Conservation (phyloP, 2,113 vertebrate genomes). For the Hymenochirus boettgeri region DNA sequence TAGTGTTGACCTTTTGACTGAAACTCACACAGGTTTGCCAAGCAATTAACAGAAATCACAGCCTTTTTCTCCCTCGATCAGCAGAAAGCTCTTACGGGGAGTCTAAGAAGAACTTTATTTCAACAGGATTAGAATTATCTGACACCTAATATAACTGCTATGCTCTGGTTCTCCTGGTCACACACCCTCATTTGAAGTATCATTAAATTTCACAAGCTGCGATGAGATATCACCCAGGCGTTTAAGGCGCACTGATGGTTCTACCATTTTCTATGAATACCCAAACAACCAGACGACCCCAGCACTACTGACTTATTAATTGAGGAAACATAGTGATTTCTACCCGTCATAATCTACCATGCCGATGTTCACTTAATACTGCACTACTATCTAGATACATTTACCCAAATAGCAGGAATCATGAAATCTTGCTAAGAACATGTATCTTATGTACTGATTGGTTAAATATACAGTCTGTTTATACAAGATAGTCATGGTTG, state of each 20-base stretch:
- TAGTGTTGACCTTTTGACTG: too few species aligned
- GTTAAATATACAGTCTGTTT: too few species aligned
- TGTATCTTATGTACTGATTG: too few species aligned
- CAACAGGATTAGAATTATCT: not conserved
- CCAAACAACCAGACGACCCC: not conserved
- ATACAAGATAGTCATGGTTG: too few species aligned
- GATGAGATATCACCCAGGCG: not conserved
- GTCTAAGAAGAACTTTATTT: not conserved
- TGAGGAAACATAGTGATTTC: not conserved
- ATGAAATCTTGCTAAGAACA: too few species aligned
- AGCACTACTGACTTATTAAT: constrained; percentile 7
- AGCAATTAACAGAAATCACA: not conserved
- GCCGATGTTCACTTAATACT: too few species aligned
- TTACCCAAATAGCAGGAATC: too few species aligned
- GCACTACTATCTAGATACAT: too few species aligned
- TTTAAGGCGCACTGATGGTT: not conserved
- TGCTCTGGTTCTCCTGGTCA: not conserved
- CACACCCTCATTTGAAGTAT: not conserved
- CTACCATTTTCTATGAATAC: constrained; percentile 1
- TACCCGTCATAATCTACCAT: not conserved
- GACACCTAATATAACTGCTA: not conserved
- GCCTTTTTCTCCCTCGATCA: not conserved
- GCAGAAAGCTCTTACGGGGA: not conserved
- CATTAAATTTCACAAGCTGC: not conserved
- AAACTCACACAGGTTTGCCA: too few species aligned